phyloP scores from a whole-genome alignment of 2,113 vertebrate species.

The Arizona elegans region DNA sequence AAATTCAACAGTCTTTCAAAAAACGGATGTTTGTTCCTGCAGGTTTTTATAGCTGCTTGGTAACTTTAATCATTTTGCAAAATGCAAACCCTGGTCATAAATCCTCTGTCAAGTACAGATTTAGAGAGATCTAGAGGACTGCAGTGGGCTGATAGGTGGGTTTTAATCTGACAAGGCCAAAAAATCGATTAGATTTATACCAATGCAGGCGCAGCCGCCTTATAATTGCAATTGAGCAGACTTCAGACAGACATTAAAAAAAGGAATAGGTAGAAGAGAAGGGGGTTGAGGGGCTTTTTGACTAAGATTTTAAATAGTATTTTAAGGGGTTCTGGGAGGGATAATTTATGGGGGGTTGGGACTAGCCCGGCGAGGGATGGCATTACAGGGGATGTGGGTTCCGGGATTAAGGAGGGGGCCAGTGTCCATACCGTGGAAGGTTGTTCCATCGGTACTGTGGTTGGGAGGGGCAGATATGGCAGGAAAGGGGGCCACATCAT shows the following conservation, averaged over 20 bases:
- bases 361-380: too few species aligned
- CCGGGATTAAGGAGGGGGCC: too few species aligned
- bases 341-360: too few species aligned
- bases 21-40: constrained; percentile 70
- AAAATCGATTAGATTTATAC: constrained; percentile 77
- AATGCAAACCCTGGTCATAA: constrained; percentile 76
- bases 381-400: too few species aligned
- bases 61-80: constrained; percentile 82
- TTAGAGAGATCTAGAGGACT: constrained; percentile 78
- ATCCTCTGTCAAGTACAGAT: constrained; percentile 76
- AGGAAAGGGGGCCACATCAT: too few species aligned
- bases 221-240: constrained; percentile 71
- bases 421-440: too few species aligned
- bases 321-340: too few species aligned
- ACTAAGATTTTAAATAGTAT: too few species aligned
- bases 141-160: constrained; percentile 75
- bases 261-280: constrained; percentile 17
- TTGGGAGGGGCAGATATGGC: too few species aligned
- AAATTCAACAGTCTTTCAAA: constrained; percentile 78
- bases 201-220: constrained; percentile 66
- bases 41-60: constrained; percentile 81
- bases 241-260: constrained; percentile 33
- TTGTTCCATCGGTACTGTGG: too few species aligned
- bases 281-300: too few species aligned
- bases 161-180: constrained; percentile 77